These are phyloP conservation scores for Mus minutoides DNA, from an alignment of 2,797 vertebrate species.

Conservation along the genomic window DNA sequence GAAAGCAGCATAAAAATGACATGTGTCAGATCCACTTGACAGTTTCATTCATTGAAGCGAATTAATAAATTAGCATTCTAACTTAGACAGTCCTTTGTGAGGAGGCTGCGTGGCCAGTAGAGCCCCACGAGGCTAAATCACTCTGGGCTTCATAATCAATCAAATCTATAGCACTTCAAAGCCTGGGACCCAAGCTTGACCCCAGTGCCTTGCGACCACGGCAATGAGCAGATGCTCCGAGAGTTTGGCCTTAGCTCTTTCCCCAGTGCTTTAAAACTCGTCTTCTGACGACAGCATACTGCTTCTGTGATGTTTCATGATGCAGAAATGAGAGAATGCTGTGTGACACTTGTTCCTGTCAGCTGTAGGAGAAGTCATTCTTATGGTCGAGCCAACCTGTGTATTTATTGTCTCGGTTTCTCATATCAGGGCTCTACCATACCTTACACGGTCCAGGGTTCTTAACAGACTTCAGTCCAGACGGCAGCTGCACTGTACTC, in stretches of 20 bases:
- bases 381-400: not conserved
- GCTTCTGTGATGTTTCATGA: not conserved
- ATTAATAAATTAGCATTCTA: constrained; percentile 64
- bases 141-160: constrained; percentile 24
- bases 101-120: not conserved
- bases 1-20: not conserved
- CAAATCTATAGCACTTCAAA: not conserved
- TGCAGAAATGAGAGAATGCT: not conserved
- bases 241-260: not conserved
- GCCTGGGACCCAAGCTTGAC: not conserved
- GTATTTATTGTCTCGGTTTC: not conserved
- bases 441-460: not conserved
- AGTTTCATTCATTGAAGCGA: constrained; percentile 44
- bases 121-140: not conserved
- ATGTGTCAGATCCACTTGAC: constrained; percentile 33
- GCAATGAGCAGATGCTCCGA: too few species aligned
- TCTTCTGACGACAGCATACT: not conserved
- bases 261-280: not conserved
- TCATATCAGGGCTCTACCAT: not conserved
- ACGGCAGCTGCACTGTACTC: not conserved
- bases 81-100: constrained; percentile 13
- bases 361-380: too few species aligned
- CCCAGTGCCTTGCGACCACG: not conserved
- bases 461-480: not conserved
- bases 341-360: not conserved